Base-by-base conservation (phyloP, 2,113 vertebrate genomes). In the Gopherus evgoodei region DNA sequence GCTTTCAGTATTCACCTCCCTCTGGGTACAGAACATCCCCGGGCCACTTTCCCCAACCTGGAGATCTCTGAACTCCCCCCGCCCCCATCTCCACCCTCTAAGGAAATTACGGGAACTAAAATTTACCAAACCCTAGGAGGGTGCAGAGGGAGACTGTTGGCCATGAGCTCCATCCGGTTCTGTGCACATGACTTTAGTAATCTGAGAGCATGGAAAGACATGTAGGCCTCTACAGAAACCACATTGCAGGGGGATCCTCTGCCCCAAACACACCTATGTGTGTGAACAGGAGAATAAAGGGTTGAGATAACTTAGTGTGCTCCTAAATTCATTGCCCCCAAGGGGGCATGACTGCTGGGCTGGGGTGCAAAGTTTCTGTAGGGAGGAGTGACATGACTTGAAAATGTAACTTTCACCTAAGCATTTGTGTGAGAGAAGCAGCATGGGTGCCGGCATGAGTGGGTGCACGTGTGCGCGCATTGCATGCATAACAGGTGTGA, bases 261-360 rank as follows among this genome's bases (percentile, higher is more conserved):
- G 83, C 8, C 62, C 35, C 31, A 47, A 49, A 84, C 24, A 50
- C 19, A 47, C 0, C 0, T 6, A 57, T 16, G 8, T 85, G 8
- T n/a, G 49, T 83, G 81, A 75, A 24, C 25, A 75, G 53, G 78
- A 44, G 8, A 54, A 27, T 82, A 76, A 88, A 92, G 57, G 38
- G 29, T 62, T 81, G 76, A 24, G 9, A 35, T 29, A 82, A 6
- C 10, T n/a, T 76, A 22, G 27, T 0, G 0, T 52, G 21, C 25
- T 83, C 49, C 65, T 83, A 53, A 13, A 56, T n/a, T 31, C n/a
- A 4, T 86, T 35, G 21, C 83, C 80, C 56, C 83, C 75, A 35
- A 75, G 38, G 87, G 14, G 21, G 54, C 54, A 31, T 79, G 10
- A 69, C 69, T 53, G 69, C 72, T 52, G 25, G 19, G 42, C 12